Conservation (phyloP, 2,888 invertebrate species). For the Diachrysia chrysitis region DNA sequence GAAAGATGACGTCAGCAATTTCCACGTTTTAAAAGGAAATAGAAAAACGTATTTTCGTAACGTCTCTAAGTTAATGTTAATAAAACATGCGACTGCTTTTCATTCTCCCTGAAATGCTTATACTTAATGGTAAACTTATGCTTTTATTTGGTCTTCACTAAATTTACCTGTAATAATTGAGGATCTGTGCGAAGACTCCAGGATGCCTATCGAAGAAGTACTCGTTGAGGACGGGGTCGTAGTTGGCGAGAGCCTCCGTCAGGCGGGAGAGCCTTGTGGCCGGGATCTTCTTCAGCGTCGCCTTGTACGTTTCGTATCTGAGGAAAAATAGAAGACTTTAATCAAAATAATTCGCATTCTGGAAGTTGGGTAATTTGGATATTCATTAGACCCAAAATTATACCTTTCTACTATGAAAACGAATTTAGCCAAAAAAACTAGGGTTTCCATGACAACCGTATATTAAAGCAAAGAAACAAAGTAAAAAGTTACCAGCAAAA, state of each 20-base stretch:
- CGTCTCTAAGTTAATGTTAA: not conserved
- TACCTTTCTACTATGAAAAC: no score
- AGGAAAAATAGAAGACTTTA: not conserved
- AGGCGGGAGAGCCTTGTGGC: constrained; percentile 97
- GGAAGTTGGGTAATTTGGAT: no score
- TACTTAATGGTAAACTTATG: no score
- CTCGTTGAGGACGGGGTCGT: constrained; percentile 99
- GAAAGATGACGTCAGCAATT: not conserved
- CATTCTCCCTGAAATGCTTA: no score
- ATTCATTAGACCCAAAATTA: no score
- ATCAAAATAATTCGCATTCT: no score
- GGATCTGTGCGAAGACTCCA: constrained; percentile 98
- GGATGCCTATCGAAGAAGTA: constrained; percentile 99
- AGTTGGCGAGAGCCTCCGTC: constrained; percentile 99
- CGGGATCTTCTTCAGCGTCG: constrained; percentile 98
- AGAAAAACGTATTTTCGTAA: not conserved
- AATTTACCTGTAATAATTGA: constrained; percentile 97
- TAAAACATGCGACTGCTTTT: not conserved
- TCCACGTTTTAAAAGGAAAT: not conserved
- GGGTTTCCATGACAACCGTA: no score
- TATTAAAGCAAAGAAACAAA: no score
- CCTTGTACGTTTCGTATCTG: constrained; percentile 96
- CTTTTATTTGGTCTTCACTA: no score
- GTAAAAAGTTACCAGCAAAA: no score
- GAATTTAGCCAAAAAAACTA: no score